Conservation (phyloP, 2,113 vertebrate species). For the Synodontis membranacea region DNA sequence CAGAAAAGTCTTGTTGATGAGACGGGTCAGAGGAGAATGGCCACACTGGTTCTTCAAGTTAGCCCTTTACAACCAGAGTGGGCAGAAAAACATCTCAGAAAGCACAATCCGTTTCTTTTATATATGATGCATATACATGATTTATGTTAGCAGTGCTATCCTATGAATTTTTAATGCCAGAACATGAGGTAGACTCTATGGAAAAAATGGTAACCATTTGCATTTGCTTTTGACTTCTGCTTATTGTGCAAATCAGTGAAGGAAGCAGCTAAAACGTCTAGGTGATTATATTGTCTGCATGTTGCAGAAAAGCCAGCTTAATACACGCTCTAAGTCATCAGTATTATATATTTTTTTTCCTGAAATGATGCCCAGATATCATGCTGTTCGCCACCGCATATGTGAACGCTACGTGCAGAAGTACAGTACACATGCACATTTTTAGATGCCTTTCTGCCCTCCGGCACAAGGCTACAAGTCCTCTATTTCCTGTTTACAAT, state of each 20-base stretch:
- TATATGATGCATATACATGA: background rate
- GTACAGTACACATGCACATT: slow-evolving; percentile 45
- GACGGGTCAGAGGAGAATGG: background rate
- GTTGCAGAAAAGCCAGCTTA: slow-evolving; percentile 13
- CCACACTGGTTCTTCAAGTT: background rate
- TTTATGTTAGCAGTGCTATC: background rate
- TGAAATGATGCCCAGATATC: slow-evolving; percentile 35
- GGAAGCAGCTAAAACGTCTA: background rate
- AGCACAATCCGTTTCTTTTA: background rate
- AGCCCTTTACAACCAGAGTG: too few relatives aligned
- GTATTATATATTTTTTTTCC: background rate
- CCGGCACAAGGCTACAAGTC: slow-evolving; percentile 50
- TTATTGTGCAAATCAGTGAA: background rate
- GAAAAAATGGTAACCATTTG: background rate
- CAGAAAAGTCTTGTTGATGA: background rate
- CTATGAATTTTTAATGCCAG: background rate
- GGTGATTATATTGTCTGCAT: slow-evolving; percentile 36
- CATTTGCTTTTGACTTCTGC: background rate
- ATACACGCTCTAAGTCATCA: background rate
- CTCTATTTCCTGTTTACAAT: slow-evolving; percentile 61
- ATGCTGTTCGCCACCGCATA: background rate
- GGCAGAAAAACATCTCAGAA: background rate
- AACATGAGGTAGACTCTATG: background rate
- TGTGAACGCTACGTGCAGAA: slow-evolving; percentile 31
- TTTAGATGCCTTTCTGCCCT: slow-evolving; percentile 51